Evolutionary conservation across 2,113 vertebrate genomes (phyloP).

Genomic region (Gorsachius goisagi): DNA sequence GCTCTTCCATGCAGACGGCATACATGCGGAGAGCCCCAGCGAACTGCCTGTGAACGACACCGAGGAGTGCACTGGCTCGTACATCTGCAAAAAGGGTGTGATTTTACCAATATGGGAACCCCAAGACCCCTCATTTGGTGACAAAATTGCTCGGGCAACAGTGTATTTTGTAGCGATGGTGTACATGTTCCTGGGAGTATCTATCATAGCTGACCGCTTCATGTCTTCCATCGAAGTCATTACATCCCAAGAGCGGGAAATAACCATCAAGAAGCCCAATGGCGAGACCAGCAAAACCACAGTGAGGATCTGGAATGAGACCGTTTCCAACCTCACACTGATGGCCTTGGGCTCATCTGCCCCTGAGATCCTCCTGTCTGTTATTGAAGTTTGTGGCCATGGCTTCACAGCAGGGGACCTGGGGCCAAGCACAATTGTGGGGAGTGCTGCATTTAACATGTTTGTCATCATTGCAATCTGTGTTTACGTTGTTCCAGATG

Average conservation of each 20-base stretch:
- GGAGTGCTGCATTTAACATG: constrained; percentile 98
- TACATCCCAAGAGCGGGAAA: constrained; percentile 92
- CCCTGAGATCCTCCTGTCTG: constrained; percentile 93
- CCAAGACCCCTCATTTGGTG: constrained; percentile 83
- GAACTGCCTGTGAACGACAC: constrained; percentile 64
- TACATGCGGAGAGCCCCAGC: background rate
- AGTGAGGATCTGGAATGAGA: constrained; percentile 96
- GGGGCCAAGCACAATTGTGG: constrained; percentile 97
- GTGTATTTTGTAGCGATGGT: constrained; percentile 92
- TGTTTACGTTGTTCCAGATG: constrained; percentile 93
- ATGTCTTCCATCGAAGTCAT: constrained; percentile 99
- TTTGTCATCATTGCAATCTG: constrained; percentile 97
- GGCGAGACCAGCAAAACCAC: constrained; percentile 92
- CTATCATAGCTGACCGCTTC: constrained; percentile 96
- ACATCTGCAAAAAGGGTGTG: constrained; percentile 86
- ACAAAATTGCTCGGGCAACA: constrained; percentile 91
- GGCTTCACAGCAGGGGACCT: constrained; percentile 89
- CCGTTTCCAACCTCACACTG: constrained; percentile 94
- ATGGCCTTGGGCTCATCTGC: constrained; percentile 97
- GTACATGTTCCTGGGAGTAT: constrained; percentile 98
- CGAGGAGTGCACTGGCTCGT: constrained; percentile 77
- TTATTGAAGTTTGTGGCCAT: constrained; percentile 97
- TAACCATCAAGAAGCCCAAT: constrained; percentile 92
- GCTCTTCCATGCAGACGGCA: constrained; percentile 42
- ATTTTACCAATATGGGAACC: constrained; percentile 92